Evolutionary conservation across 2,888 invertebrate genomes (phyloP).

Genomic region (Drosophila austrosaltans): DNA sequence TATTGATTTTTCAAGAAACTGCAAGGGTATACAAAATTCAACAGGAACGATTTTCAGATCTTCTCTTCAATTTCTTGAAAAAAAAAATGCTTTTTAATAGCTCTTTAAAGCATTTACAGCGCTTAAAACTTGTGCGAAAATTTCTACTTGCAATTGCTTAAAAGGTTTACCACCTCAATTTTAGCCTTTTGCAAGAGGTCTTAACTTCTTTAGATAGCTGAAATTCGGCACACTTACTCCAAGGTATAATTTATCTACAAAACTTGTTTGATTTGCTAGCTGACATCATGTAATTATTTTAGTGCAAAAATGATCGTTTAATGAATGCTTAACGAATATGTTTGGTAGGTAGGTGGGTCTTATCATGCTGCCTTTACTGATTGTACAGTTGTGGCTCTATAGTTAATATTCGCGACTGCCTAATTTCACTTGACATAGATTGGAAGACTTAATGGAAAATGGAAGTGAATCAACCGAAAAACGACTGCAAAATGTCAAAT

Average conservation of each 20-base stretch:
- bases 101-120: too few species aligned
- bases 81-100: too few species aligned
- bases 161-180: conserved; percentile 8
- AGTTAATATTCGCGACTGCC: neutral
- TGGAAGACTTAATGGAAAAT: conserved; percentile 7
- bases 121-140: too few species aligned
- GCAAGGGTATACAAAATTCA: too few species aligned
- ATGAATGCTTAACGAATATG: conserved; percentile 24
- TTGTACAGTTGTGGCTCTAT: conserved; percentile 20
- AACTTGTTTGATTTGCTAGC: conserved; percentile 32
- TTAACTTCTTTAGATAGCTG: neutral
- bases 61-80: too few species aligned
- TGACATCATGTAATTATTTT: conserved; percentile 63
- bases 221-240: neutral
- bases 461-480: conserved; percentile 4
- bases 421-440: conserved; percentile 11
- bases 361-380: conserved; percentile 48
- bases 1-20: too few species aligned
- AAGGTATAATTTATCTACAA: conserved; percentile 17
- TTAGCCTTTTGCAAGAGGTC: conserved; percentile 16
- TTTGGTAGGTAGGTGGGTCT: conserved; percentile 34
- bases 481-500: conserved; percentile 21
- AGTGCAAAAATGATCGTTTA: conserved; percentile 38
- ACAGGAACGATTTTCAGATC: too few species aligned
- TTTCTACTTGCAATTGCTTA: conserved; percentile 2